phyloP scores from a whole-genome alignment of 2,888 invertebrate species.

The Hypercompe scribonia region DNA sequence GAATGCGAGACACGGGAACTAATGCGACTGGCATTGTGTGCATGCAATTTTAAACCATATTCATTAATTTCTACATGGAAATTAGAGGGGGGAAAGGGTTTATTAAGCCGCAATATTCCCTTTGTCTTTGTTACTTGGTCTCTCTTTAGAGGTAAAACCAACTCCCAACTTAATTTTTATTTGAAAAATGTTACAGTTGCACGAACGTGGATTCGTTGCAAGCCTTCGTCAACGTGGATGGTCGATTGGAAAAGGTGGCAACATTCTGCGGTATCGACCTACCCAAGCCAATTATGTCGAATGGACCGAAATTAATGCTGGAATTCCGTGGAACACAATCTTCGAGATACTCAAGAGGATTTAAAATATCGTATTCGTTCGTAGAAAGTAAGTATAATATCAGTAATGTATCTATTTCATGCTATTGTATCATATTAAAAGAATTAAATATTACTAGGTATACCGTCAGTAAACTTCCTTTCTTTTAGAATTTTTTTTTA shows the following conservation, averaged over 20 bases:
- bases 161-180: background rate
- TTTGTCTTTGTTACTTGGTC: background rate
- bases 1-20: no score
- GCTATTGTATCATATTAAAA: no score
- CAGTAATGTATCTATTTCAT: background rate
- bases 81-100: no score
- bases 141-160: background rate
- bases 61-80: no score
- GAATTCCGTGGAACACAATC: conserved; percentile 94
- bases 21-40: no score
- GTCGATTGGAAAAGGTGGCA: conserved; percentile 94
- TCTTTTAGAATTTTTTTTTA: no score
- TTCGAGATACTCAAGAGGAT: conserved; percentile 93
- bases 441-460: no score
- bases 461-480: no score
- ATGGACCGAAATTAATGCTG: conserved; percentile 93
- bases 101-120: no score
- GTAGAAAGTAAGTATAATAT: conserved; percentile 91
- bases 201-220: conserved; percentile 92
- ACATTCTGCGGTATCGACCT: conserved; percentile 94
- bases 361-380: conserved; percentile 95
- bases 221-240: conserved; percentile 93
- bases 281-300: conserved; percentile 97
- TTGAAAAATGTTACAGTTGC: conserved; percentile 87
- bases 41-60: no score